Evolutionary conservation across 2,888 invertebrate species (phyloP).

Genomic region (Nysson spinosus): DNA sequence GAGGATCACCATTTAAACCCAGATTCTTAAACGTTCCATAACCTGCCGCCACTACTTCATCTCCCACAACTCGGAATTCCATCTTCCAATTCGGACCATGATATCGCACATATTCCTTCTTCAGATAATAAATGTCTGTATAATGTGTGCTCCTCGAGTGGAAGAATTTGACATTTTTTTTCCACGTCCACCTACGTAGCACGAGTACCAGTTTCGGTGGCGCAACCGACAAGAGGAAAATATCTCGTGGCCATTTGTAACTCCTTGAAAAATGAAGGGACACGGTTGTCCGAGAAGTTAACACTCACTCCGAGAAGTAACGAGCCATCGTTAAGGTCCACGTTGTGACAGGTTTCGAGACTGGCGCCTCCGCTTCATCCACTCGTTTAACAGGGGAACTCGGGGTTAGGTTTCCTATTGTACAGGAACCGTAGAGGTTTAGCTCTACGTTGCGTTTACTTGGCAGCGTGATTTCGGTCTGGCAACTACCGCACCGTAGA

Average conservation of each 20-base stretch:
- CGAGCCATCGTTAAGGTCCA: conserved; percentile 60
- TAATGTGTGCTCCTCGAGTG: no score
- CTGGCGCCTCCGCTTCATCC: conserved; percentile 3
- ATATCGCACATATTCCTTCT: no score
- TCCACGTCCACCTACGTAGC: no score
- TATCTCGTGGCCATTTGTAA: conserved; percentile 53
- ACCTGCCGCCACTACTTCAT: no score
- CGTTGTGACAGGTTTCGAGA: conserved; percentile 59
- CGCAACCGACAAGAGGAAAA: conserved; percentile 18
- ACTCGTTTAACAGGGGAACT: no score
- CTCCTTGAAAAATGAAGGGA: conserved; percentile 14
- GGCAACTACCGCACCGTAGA: conserved; percentile 49
- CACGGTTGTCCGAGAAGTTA: conserved; percentile 12
- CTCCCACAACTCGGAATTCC: no score
- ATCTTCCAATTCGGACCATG: no score
- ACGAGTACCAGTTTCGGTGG: neutral
- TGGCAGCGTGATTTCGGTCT: conserved; percentile 41
- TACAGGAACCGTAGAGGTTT: neutral
- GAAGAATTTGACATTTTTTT: no score
- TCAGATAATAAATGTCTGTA: no score
- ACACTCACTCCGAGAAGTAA: conserved; percentile 55
- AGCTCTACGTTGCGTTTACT: conserved; percentile 3
- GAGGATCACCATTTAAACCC: no score
- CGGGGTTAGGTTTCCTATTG: no score
- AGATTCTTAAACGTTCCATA: no score